Conservation (phyloP, 2,797 vertebrate genomes). For the Liasis olivaceus region DNA sequence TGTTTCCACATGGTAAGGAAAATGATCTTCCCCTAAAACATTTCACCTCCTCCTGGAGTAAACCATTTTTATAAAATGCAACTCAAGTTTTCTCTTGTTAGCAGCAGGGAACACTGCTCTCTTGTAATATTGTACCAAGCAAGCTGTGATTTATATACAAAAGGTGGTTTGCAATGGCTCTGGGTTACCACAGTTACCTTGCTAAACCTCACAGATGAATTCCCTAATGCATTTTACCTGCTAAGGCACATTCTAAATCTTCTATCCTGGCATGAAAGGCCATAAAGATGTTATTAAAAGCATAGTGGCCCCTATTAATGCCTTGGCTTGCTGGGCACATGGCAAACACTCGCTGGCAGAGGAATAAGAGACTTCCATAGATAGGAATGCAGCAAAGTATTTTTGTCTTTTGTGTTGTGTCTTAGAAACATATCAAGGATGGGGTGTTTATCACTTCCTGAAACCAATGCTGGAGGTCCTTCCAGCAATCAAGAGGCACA, state of each 20-base stretch:
- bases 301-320: conserved; percentile 37
- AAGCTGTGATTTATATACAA: conserved; percentile 26
- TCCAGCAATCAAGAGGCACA: conserved; percentile 24
- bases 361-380: neutral
- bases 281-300: conserved; percentile 31
- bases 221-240: conserved; percentile 41
- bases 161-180: conserved; percentile 5
- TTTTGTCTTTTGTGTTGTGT: conserved; percentile 29
- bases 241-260: conserved; percentile 32
- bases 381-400: conserved; percentile 15
- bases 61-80: conserved; percentile 6
- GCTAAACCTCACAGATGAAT: conserved; percentile 26
- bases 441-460: conserved; percentile 18
- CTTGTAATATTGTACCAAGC: neutral
- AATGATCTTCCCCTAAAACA: conserved; percentile 29
- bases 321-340: conserved; percentile 14
- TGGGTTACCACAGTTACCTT: neutral
- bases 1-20: neutral
- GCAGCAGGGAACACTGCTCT: neutral
- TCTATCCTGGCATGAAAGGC: conserved; percentile 34
- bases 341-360: conserved; percentile 12
- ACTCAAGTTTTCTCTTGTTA: neutral
- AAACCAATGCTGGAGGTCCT: conserved; percentile 18
- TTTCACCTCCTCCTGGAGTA: neutral
- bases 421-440: neutral